phyloP scores from a whole-genome alignment of 2,888 invertebrate species.

The Apamea anceps region DNA sequence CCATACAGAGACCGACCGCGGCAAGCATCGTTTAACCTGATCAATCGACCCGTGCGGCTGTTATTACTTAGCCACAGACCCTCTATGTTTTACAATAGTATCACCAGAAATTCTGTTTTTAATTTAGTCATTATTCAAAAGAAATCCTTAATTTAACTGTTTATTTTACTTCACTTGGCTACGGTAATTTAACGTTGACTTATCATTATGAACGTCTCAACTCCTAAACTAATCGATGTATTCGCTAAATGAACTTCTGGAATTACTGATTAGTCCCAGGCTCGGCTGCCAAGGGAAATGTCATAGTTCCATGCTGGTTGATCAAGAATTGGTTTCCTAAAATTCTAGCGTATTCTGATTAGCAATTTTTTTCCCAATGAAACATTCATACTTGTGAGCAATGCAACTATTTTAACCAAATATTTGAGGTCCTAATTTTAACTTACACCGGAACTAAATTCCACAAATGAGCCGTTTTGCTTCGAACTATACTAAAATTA shows the following conservation, averaged over 20 bases:
- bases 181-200: background rate
- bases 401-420: conserved; percentile 13
- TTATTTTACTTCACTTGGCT: background rate
- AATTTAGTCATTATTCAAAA: background rate
- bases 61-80: background rate
- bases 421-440: conserved; percentile 25
- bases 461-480: background rate
- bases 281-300: background rate
- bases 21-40: background rate
- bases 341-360: background rate
- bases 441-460: conserved; percentile 13
- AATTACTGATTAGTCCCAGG: background rate
- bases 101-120: background rate
- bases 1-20: background rate
- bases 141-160: background rate
- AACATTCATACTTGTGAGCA: conserved; percentile 25
- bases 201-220: background rate
- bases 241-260: background rate
- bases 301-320: background rate
- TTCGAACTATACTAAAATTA: background rate
- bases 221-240: background rate
- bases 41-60: background rate
- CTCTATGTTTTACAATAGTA: background rate
- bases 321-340: background rate
- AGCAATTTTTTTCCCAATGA: background rate